phyloP scores from a whole-genome alignment of 2,797 vertebrate genomes.

The Pampus argenteus region DNA sequence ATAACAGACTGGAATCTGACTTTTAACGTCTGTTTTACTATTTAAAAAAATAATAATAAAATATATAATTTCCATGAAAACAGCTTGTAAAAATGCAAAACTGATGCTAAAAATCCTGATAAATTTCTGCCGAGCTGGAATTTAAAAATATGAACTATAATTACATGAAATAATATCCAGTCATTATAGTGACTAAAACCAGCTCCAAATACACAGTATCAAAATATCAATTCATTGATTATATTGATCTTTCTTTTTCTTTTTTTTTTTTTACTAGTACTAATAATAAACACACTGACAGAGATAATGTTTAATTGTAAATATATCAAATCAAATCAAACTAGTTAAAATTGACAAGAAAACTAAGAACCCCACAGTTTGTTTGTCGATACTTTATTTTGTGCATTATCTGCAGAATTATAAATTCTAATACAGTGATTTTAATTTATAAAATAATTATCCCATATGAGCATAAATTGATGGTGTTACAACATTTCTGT shows the following conservation, averaged over 20 bases:
- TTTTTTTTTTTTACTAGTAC: no score
- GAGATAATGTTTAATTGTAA: not conserved
- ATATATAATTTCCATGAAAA: no score
- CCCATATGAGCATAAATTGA: no score
- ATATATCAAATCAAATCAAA: not conserved
- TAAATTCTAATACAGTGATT: not conserved
- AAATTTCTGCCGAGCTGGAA: no score
- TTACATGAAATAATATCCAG: not conserved
- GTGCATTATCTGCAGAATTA: not conserved
- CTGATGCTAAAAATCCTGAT: not conserved
- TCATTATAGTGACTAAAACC: not conserved
- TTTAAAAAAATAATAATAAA: no score
- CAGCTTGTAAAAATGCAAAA: no score
- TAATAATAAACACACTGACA: not conserved
- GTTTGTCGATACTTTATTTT: no score
- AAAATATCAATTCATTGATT: not conserved
- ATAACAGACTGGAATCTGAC: not conserved
- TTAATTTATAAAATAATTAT: not conserved
- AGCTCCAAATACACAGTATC: no score
- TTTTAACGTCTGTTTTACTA: not conserved
- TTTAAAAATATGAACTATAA: not conserved
- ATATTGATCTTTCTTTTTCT: no score
- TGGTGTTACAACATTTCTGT: not conserved
- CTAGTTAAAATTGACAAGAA: not conserved
- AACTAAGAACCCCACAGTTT: not conserved